Conservation (phyloP, 1,140 invertebrate species). For the Drosophila tsacasi region DNA sequence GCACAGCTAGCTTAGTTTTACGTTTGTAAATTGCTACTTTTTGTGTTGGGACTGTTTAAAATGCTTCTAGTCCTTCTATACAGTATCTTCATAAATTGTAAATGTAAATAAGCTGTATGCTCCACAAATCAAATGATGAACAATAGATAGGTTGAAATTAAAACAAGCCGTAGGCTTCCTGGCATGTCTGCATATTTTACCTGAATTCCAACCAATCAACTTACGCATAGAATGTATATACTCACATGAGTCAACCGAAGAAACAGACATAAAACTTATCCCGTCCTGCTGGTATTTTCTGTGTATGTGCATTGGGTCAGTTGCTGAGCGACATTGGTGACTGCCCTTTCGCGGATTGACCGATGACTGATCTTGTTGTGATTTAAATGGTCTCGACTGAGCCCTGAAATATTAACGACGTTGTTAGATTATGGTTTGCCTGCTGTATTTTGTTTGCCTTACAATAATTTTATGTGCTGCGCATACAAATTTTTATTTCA, state of each 20-base stretch:
- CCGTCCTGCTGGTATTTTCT: neutral
- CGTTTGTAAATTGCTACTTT: neutral
- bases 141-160: neutral
- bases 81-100: neutral
- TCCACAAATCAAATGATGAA: neutral
- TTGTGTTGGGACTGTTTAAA: no score
- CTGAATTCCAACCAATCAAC: neutral
- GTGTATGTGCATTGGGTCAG: constrained; percentile 13
- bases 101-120: no score
- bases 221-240: neutral
- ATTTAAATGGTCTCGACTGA: constrained; percentile 63
- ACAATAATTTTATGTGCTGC: constrained; percentile 63
- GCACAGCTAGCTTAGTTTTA: neutral
- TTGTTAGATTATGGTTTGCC: constrained; percentile 17
- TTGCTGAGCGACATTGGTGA: neutral
- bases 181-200: neutral
- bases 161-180: neutral
- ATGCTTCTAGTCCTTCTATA: neutral
- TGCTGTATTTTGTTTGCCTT: constrained; percentile 22
- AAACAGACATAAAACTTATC: neutral
- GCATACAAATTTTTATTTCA: constrained; percentile 62
- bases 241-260: neutral
- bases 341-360: neutral
- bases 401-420: constrained; percentile 64
- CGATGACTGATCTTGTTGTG: constrained; percentile 63